Evolutionary conservation across 2,797 vertebrate species (phyloP).

Genomic region (Characodon lateralis): DNA sequence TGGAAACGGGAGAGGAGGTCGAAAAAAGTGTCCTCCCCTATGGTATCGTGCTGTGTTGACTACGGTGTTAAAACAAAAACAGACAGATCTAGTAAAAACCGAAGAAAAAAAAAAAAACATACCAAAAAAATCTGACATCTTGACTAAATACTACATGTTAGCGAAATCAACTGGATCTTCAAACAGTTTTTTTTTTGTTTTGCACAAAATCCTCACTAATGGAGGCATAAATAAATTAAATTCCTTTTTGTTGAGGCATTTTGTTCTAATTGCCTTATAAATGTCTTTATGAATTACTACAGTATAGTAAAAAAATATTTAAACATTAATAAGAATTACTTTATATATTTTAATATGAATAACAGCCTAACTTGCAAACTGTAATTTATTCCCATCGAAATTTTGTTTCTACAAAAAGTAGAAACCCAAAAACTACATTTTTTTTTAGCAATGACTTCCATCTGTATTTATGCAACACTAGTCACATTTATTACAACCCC

Average conservation of each 20-base stretch:
- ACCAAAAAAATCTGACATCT: not conserved
- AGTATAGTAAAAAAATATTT: not conserved
- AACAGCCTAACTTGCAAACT: not conserved
- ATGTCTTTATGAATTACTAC: not conserved
- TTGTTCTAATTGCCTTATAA: not conserved
- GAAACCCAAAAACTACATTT: not conserved
- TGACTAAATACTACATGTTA: not conserved
- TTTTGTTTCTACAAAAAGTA: not conserved
- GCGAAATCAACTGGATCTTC: not conserved
- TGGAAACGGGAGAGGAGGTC: conserved; percentile 96
- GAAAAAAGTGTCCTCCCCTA: conserved; percentile 95
- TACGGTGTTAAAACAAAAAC: conserved; percentile 21
- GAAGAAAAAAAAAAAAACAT: not conserved
- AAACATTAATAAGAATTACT: not conserved
- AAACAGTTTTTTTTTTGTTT: not conserved
- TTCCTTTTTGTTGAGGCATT: not conserved
- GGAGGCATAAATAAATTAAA: not conserved
- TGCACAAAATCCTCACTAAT: not conserved
- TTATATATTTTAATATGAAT: not conserved
- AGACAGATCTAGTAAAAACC: not conserved
- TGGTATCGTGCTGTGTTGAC: conserved; percentile 79
- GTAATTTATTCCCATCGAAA: not conserved
- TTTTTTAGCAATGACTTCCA: not conserved
- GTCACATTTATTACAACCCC: not conserved
- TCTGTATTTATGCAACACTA: not conserved